These are phyloP conservation scores for Ophiothrix spiculata DNA, from an alignment of 35 echinoderm and acorn worm genomes.

Conservation along the genomic window DNA sequence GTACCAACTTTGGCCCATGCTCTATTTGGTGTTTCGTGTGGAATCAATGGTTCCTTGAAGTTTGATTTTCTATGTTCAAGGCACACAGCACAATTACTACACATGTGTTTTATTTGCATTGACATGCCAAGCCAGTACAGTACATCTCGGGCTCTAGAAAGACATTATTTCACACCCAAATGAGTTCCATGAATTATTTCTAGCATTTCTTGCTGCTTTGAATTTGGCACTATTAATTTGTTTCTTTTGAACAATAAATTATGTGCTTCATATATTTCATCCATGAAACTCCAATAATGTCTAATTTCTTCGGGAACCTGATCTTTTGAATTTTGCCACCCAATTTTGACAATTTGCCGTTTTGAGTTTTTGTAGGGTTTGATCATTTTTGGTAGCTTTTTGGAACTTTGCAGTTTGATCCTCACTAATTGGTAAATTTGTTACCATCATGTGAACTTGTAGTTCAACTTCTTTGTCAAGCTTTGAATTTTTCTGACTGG, in stretches of 20 bases:
- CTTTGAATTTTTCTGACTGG: no score
- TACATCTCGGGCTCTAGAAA: constrained; percentile 36
- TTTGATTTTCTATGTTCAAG: constrained; percentile 38
- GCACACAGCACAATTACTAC: constrained; percentile 19
- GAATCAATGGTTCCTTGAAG: constrained; percentile 19
- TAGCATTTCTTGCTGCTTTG: constrained; percentile 29
- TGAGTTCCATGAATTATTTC: constrained; percentile 31
- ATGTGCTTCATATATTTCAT: constrained; percentile 27
- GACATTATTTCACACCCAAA: constrained; percentile 35
- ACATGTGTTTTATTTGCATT: constrained; percentile 34
- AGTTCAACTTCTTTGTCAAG: no score
- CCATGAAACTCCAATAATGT: constrained; percentile 42
- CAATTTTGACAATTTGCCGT: no score
- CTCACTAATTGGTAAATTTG: no score
- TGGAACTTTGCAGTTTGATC: no score
- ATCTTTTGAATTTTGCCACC: constrained; percentile 34
- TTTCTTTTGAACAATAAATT: constrained; percentile 21
- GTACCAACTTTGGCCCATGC: constrained; percentile 19
- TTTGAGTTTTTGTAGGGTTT: no score
- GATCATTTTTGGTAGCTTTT: no score
- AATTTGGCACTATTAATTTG: constrained; percentile 35
- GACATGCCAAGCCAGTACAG: constrained; percentile 54
- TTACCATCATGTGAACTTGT: no score
- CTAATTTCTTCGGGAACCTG: constrained; percentile 26
- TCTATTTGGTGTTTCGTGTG: constrained; percentile 19